Evolutionary conservation across 2,797 vertebrate genomes (phyloP).

Genomic region (Sardinella longiceps): DNA sequence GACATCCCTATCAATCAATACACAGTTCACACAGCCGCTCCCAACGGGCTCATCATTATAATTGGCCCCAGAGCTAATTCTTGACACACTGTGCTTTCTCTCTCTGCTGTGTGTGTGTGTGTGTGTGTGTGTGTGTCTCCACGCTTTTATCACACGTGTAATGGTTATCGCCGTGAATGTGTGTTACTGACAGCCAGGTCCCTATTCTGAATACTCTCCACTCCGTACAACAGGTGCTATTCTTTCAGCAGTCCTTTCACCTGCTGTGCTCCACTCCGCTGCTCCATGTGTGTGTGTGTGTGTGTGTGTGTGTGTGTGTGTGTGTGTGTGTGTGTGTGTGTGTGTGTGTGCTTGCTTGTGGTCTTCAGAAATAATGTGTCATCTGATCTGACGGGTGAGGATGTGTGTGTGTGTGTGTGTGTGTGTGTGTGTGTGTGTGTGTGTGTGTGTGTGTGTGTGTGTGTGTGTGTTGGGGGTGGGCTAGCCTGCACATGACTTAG

Average conservation of each 20-base stretch:
- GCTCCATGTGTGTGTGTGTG: background rate
- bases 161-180: background rate
- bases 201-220: background rate
- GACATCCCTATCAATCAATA: background rate
- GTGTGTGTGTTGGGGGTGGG: background rate
- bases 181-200: background rate
- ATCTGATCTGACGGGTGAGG: background rate
- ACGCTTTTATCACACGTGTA: background rate
- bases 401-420: background rate
- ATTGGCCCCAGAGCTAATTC: conserved; percentile 10
- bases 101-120: background rate
- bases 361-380: background rate
- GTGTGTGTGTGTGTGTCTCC: background rate
- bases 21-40: background rate
- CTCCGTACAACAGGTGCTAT: background rate
- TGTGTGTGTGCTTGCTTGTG: background rate
- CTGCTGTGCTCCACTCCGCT: background rate
- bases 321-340: background rate
- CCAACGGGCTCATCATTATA: background rate
- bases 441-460: no score
- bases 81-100: background rate
- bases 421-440: no score
- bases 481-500: background rate
- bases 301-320: background rate
- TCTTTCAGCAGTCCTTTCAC: conserved; percentile 1